phyloP scores from a whole-genome alignment of 2,797 vertebrate species.

The Syncerus caffer region DNA sequence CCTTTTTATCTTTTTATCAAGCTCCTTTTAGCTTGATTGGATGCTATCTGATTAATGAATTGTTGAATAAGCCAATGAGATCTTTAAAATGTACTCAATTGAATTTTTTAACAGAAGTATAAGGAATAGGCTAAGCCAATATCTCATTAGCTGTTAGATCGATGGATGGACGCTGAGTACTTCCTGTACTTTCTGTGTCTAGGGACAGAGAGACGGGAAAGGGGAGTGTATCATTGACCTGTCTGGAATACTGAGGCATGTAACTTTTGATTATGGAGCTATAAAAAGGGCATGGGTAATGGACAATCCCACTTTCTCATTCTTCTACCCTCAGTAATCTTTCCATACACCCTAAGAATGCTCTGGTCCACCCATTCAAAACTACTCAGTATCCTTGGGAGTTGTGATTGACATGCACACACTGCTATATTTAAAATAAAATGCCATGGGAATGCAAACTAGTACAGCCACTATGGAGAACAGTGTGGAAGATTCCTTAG shows the following conservation, averaged over 20 bases:
- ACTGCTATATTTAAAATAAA: not conserved
- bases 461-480: too few species aligned
- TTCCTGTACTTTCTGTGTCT: not conserved
- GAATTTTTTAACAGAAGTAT: not conserved
- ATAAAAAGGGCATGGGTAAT: not conserved
- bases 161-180: not conserved
- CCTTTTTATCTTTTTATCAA: not conserved
- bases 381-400: not conserved
- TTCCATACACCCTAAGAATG: not conserved
- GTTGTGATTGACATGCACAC: not conserved
- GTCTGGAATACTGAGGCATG: not conserved
- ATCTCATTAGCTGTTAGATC: not conserved
- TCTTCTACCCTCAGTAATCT: not conserved
- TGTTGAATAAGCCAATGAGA: not conserved
- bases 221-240: not conserved
- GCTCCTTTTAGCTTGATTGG: not conserved
- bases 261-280: not conserved
- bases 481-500: too few species aligned
- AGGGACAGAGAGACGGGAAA: not conserved
- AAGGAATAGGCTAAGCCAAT: not conserved
- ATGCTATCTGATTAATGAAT: not conserved
- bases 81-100: not conserved
- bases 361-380: not conserved
- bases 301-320: not conserved
- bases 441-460: too few species aligned